A percentile compares a stretch with the other conserved stretches of the same genome.
Evolutionary conservation across 1,140 invertebrate species (phyloP).

Genomic region (Diuraphis noxia): DNA sequence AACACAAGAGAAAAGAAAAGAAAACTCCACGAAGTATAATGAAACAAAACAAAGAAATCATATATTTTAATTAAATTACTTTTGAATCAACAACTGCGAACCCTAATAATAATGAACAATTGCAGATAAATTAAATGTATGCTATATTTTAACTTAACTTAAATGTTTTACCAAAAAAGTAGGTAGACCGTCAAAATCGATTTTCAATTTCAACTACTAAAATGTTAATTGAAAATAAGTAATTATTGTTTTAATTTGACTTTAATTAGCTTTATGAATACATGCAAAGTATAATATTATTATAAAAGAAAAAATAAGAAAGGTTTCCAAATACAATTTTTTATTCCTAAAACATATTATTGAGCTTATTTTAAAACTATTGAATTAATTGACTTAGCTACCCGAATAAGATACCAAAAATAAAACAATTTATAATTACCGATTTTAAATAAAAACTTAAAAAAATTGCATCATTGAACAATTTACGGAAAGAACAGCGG

Average conservation of each 20-base stretch:
- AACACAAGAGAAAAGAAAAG: constrained; percentile 4
- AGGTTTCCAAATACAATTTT: background rate
- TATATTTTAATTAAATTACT: constrained; percentile 32
- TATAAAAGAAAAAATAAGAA: background rate
- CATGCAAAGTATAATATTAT: background rate
- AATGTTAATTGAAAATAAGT: background rate
- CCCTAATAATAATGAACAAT: background rate
- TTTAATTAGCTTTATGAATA: background rate
- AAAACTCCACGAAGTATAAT: background rate
- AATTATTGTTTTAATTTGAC: background rate
- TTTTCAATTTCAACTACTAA: background rate
- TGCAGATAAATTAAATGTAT: background rate
- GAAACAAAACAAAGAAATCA: background rate
- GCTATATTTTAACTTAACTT: background rate
- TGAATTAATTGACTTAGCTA: background rate
- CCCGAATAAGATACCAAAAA: too few species aligned
- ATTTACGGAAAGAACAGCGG: too few species aligned
- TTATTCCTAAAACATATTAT: background rate
- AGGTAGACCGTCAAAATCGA: background rate
- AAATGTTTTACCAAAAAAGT: background rate
- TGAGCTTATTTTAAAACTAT: background rate
- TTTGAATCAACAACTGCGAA: background rate
- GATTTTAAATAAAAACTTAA: too few species aligned
- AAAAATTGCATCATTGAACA: too few species aligned
- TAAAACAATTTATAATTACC: background rate